phyloP scores from a whole-genome alignment of 2,888 invertebrate species.

The Andrena bicolor region DNA sequence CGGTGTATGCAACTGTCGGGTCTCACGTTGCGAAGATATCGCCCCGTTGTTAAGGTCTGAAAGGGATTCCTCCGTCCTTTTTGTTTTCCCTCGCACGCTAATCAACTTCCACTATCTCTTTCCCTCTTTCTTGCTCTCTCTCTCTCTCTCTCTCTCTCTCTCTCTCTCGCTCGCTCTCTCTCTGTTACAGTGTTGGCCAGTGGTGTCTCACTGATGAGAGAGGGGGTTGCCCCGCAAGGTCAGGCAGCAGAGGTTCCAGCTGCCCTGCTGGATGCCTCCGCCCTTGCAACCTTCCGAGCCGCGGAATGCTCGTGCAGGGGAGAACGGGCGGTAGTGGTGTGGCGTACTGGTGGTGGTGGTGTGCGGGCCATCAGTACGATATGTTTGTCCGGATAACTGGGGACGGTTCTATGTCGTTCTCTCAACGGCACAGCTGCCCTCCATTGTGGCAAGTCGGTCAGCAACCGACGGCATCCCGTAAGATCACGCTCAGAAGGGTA shows the following conservation, averaged over 20 bases:
- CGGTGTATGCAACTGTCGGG: conserved; percentile 74
- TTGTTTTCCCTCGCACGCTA: conserved; percentile 43
- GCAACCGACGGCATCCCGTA: conserved; percentile 89
- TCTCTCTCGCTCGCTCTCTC: conserved; percentile 78
- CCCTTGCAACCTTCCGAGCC: conserved; percentile 74
- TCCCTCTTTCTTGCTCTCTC: conserved; percentile 43
- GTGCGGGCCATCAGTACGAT: conserved; percentile 73
- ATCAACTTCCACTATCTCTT: conserved; percentile 21
- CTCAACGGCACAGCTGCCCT: conserved; percentile 87
- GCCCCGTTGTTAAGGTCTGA: conserved; percentile 45
- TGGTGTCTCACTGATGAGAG: conserved; percentile 83
- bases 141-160: conserved; percentile 65
- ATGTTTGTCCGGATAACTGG: conserved; percentile 77
- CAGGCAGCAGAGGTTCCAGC: conserved; percentile 76
- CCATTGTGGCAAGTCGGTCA: conserved; percentile 89
- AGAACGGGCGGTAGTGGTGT: conserved; percentile 60
- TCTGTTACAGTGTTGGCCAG: conserved; percentile 82
- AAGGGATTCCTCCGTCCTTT: conserved; percentile 32
- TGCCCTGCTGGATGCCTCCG: conserved; percentile 77
- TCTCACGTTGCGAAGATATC: conserved; percentile 47
- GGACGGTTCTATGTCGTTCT: conserved; percentile 70
- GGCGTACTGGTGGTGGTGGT: conserved; percentile 48
- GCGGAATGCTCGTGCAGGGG: conserved; percentile 72
- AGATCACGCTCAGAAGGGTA: conserved; percentile 86
- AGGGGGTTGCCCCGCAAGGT: conserved; percentile 78